phyloP scores from a whole-genome alignment of 2,888 invertebrate species.

The Stenodema calcarata region DNA sequence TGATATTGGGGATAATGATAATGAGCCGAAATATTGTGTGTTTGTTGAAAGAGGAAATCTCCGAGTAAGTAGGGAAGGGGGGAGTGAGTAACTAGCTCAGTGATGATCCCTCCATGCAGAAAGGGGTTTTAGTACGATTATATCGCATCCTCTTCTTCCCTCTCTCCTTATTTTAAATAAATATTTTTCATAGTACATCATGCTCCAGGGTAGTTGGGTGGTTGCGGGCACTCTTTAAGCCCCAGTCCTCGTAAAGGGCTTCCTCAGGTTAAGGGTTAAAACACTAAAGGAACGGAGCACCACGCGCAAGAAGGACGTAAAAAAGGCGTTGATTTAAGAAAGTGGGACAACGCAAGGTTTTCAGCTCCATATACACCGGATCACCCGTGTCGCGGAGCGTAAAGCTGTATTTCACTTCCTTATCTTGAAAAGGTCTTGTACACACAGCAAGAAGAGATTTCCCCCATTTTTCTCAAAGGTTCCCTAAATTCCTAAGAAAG shows the following conservation, averaged over 20 bases:
- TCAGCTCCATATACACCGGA: neutral
- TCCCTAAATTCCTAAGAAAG: too few relatives aligned
- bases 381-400: neutral
- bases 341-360: neutral
- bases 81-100: too few relatives aligned
- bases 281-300: neutral
- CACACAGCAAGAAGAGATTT: neutral
- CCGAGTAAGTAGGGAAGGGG: too few relatives aligned
- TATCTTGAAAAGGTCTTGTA: neutral
- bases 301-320: neutral
- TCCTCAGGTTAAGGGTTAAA: neutral
- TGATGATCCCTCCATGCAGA: too few relatives aligned
- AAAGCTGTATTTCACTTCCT: neutral
- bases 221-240: neutral
- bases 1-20: too few relatives aligned
- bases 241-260: neutral
- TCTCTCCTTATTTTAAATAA: too few relatives aligned
- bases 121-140: too few relatives aligned
- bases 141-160: too few relatives aligned
- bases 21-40: too few relatives aligned
- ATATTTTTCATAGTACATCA: too few relatives aligned
- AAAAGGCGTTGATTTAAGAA: neutral
- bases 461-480: neutral
- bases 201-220: neutral
- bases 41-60: too few relatives aligned